These are phyloP conservation scores for Ellobius talpinus DNA, from an alignment of 2,113 vertebrate genomes.

Conservation along the genomic window DNA sequence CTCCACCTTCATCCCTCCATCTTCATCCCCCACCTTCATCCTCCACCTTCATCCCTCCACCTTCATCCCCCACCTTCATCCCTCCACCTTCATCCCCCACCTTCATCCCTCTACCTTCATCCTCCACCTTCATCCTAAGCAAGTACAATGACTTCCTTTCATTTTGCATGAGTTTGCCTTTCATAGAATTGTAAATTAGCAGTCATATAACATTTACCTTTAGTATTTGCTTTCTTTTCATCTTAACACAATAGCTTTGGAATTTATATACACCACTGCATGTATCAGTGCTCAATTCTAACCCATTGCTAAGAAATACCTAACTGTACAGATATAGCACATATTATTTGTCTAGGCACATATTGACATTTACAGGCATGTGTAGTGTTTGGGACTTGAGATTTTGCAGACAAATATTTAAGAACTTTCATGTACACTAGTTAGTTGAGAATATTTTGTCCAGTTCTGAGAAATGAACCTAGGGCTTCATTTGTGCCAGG, in stretches of 20 bases:
- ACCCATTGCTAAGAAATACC: slow-evolving; percentile 3
- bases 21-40: not conserved
- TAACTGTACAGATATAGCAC: not conserved
- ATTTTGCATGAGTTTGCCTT: not conserved
- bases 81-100: no score
- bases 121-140: not conserved
- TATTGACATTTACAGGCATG: not conserved
- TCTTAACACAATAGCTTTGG: not conserved
- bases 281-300: not conserved
- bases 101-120: no score
- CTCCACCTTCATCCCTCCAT: not conserved
- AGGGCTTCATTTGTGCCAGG: not conserved
- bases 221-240: not conserved
- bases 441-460: not conserved
- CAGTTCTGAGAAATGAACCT: not conserved
- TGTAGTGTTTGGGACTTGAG: not conserved
- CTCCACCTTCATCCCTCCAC: not conserved
- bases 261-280: not conserved
- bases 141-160: not conserved
- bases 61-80: no score
- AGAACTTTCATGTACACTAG: not conserved
- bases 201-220: not conserved
- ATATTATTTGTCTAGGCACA: not conserved
- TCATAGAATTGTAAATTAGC: slow-evolving; percentile 8
- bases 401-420: not conserved